Base-by-base conservation (phyloP, 2,888 invertebrate genomes). In the Tenthredo notha region DNA sequence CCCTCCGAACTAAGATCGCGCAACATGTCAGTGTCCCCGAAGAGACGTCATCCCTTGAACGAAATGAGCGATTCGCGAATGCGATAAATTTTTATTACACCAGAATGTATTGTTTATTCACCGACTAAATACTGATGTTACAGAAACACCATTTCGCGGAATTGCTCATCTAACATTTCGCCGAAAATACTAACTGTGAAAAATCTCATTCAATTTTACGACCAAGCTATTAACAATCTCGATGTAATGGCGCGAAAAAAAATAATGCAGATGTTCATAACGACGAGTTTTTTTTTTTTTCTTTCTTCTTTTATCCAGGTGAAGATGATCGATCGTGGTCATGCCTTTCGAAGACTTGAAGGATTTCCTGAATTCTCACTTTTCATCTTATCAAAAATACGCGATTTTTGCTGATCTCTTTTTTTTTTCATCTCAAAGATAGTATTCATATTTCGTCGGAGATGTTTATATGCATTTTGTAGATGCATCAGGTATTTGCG, bases 41-140 rank as follows among this genome's bases (percentile, higher is more conserved):
- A 58, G 80, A 61, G 80, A 40, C 80, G 58, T 80, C 80, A 80
- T 80, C 50, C 61, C n/a, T 37, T 61, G 58, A 37, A 80, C 80
- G 58, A 37, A 80, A 80, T 61, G 40, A 80, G 40, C 80, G 80
- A 80, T 80, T 61, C 61, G 80, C 40, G 80, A 58, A n/a, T 2
- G 61, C 80, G 80, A 80, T 80, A 80, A 80, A 80, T 61, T 80
- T 80, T 80, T 58, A 80, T 61, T 2, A 40, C 40, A 37, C 40
- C 50, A 40, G 12, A 40, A 80, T 61, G 50, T 29, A 25, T 61
- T 61, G 12, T 61, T 80, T 61, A 61, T 80, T 80, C 29, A 21
- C 5, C 77, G 33, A 50, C 25, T 61, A 80, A 61, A 61, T 80
- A 40, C 25, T 37, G n/a, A 80, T 37, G 58, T 61, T 18, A 25